Base-by-base conservation (phyloP, 2,797 vertebrate genomes). In the Leptoclinus maculatus region DNA sequence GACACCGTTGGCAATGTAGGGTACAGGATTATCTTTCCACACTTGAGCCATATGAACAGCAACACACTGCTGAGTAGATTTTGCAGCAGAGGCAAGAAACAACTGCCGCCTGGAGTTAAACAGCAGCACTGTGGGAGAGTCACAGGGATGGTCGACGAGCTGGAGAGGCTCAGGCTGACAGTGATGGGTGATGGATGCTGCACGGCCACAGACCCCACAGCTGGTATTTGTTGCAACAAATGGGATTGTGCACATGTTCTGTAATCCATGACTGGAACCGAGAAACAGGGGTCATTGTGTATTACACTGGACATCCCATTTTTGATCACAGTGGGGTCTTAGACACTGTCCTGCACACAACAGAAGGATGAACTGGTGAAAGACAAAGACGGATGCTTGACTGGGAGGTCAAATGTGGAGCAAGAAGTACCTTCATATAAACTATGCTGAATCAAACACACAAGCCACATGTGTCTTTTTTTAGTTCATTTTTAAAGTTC, bases 151-250 rank as follows among this genome's bases (percentile, higher is more conserved):
- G 71, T 80, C 74, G 76, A 63, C 25, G 2, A 67, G 70, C 63
- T 64, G 58, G 58, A 83, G 70, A 79, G 83, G 83, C 74, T 89
- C 66, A 77, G 47, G 36, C 59, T 77, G 83, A 87, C 79, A 79
- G 64, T 69, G 82, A 87, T 39, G 67, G 67, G 12, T 87, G 92
- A 90, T 85, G 75, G 85, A 87, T 77, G 85, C 76, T 79, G 75
- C 80, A 54, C 67, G 80, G 83, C n/a, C 60, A 39, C 56, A 78
- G 47, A 79, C 78, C 80, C 70, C 45, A 16, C 63, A 75, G 71
- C 58, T 36, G 56, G 68, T 79, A 83, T 93, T 84, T 90, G 80
- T 84, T 74, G 78, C 85, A 89, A 89, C 89, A 87, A 87, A 90
- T 86, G 73, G 85, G 88, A 89, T 88, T 86, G 76, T 70, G 83